Base-by-base conservation (phyloP, 2,888 invertebrate genomes). In the Megastigmus dorsalis region DNA sequence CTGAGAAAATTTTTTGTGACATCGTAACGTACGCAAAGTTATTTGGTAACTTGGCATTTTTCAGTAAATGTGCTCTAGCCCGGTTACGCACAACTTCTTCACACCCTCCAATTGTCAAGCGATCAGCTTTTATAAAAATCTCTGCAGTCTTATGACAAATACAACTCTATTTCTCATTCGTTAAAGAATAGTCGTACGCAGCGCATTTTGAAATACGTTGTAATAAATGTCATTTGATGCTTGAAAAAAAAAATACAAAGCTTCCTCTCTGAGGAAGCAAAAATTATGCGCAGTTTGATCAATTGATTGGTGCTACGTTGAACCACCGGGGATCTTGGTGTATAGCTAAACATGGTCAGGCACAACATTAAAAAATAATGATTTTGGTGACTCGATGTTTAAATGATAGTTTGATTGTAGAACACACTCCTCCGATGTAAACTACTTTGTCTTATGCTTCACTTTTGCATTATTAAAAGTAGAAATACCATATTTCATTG, bases 401-500 rank as follows among this genome's bases (percentile, higher is more conserved):
- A 82, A 82, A 80, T 78, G 74, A 84, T 79, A 79, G 81, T 82
- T 85, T 85, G 81, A 84, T 84, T 84, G 82, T 84, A 82, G 81
- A 84, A 86, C 82, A 83, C 83, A 84, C 82, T 81, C 82, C 80
- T 79, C 80, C 77, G 78, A 83, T 82, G 81, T 80, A 80, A 81
- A 82, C 82, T 85, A 83, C 79, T 78, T 81, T 78, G 80, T 76
- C 80, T 82, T 83, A 83, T 79, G 81, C 80, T 83, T 84, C 80
- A 82, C 55, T 68, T 72, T 83, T 81, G 79, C 83, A 84, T 84
- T 87, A 86, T 87, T 87, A 85, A 88, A 88, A 88, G 87, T 88
- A 88, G 84, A 88, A 88, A 88, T 87, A 87, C 66, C 86, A 84
- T 84, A 84, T 80, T 84, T 83, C 83, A 82, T 84, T 82, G 81